Evolutionary conservation across 2,888 invertebrate species (phyloP), one percentile per base, ranked within the genome.

Genomic region (Marasmarcha lunaedactyla): DNA sequence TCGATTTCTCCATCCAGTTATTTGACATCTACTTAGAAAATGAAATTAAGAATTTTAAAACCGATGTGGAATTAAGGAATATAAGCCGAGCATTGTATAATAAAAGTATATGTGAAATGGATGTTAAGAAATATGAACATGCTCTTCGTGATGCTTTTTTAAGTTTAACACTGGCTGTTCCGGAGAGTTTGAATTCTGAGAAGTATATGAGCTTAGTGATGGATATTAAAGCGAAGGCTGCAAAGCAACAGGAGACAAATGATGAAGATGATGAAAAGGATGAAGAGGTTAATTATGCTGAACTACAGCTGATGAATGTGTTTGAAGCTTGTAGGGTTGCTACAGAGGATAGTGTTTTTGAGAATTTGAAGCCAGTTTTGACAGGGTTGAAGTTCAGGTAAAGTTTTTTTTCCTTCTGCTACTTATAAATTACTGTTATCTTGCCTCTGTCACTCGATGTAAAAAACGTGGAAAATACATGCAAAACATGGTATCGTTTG

Each of bases 121-220:
- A 79, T 25, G 53, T 26, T 0, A 63, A 63, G n/a, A 37, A 62
- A 11, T 68, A 62, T 10, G 61, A 64, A 12, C 48, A 54, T n/a
- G 69, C 76, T 0, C 43, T 81, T 0, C 38, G 53, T 0, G 66
- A 72, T 45, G 77, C 72, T 0, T 79, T 51, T 53, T 43, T 81
- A 33, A 76, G 79, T 42, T 42, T 73, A 1, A 46, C 70, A 0
- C 74, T 72, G 34, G 53, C 71, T 0, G 47, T 49, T 25, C 54
- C 54, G 0, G 63, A 71, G 1, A 63, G 61, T 1, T 6, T 69
- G 9, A 50, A 36, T 5, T 50, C 63, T 0, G 71, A 72, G 2
- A 83, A 83, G 33, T 62, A 71, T 44, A 71, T 79, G 69, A 71
- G 65, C 37, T 46, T 83, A 6, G 70, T 76, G 0, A 71, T 81